Evolutionary conservation across 2,113 vertebrate genomes (phyloP).

Genomic region (Elgaria multicarinata): DNA sequence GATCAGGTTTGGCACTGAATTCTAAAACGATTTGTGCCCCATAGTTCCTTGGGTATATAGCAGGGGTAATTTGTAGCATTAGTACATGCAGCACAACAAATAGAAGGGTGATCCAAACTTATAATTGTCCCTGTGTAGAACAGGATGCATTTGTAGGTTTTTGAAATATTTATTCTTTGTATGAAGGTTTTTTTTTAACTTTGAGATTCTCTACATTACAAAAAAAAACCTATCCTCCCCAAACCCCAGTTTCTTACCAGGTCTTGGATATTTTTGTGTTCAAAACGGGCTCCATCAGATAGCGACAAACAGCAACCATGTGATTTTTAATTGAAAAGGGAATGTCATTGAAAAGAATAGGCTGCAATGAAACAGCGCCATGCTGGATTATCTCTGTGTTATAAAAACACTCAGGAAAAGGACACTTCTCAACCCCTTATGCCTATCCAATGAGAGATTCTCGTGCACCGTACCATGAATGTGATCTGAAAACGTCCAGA

Average conservation of each 20-base stretch:
- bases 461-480: not conserved
- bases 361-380: too few relatives aligned
- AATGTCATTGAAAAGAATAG: too few relatives aligned
- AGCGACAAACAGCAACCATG: too few relatives aligned
- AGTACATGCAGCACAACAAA: not conserved
- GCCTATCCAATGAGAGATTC: not conserved
- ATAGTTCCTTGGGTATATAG: not conserved
- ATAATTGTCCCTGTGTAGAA: not conserved
- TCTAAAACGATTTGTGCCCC: not conserved
- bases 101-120: not conserved
- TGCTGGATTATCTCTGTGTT: too few relatives aligned
- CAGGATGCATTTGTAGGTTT: not conserved
- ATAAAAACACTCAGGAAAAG: too few relatives aligned
- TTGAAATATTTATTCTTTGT: not conserved
- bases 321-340: too few relatives aligned
- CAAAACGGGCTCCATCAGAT: too few relatives aligned
- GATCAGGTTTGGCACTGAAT: not conserved
- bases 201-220: not conserved
- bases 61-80: not conserved
- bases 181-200: not conserved
- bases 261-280: too few relatives aligned
- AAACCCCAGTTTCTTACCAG: too few relatives aligned
- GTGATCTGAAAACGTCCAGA: not conserved
- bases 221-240: too few relatives aligned
- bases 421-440: too few relatives aligned